These are phyloP conservation scores for Syngnathus typhle DNA, from an alignment of 2,113 vertebrate genomes.

Conservation along the genomic window DNA sequence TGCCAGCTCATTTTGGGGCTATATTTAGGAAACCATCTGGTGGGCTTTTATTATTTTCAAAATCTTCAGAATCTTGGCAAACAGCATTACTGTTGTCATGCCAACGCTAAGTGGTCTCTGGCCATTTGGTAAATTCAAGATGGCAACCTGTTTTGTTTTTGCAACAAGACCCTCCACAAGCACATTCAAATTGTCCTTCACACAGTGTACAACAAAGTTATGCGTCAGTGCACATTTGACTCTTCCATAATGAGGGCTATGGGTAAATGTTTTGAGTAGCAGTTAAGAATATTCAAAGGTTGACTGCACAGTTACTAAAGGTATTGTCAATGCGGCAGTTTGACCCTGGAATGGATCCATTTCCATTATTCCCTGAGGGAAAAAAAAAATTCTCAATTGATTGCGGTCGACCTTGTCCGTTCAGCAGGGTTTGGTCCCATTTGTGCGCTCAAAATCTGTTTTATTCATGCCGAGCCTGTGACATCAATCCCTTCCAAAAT, in stretches of 20 bases:
- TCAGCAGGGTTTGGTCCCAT: neutral
- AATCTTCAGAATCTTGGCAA: neutral
- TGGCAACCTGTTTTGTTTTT: too few species aligned
- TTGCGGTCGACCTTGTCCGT: neutral
- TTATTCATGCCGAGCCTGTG: neutral
- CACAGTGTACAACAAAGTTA: too few species aligned
- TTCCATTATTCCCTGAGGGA: neutral
- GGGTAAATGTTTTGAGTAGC: too few species aligned
- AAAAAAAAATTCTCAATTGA: neutral
- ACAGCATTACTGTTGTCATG: neutral
- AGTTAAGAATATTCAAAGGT: neutral
- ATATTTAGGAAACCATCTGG: slow-evolving; percentile 11
- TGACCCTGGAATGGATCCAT: neutral
- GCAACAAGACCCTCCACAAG: too few species aligned
- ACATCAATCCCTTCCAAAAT: neutral
- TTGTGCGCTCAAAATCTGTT: neutral
- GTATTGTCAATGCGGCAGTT: too few species aligned
- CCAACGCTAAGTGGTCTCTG: too few species aligned
- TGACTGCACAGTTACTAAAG: too few species aligned
- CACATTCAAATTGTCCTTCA: too few species aligned
- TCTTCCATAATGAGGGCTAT: too few species aligned
- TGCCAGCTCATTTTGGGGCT: neutral
- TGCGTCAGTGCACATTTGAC: too few species aligned
- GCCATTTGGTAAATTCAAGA: too few species aligned
- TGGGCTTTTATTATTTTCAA: neutral